phyloP scores from a whole-genome alignment of 2,888 invertebrate genomes.

The Coelogynopora nodosa region DNA sequence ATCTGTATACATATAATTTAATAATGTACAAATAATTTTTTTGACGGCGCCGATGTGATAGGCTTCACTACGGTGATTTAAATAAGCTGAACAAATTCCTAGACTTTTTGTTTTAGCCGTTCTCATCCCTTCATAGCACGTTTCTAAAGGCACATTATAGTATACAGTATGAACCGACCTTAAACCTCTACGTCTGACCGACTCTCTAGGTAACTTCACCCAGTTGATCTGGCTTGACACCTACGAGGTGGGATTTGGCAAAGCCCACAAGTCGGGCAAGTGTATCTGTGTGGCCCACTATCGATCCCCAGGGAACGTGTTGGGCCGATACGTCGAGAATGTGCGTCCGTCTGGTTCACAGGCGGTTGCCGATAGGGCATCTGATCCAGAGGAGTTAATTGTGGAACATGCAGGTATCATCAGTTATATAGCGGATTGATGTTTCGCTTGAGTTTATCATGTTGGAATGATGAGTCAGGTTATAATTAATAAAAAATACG shows the following conservation, averaged over 20 bases:
- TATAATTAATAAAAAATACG: no score
- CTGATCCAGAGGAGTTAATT: background rate
- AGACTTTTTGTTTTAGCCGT: no score
- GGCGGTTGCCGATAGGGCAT: background rate
- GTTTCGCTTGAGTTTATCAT: no score
- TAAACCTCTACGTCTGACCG: background rate
- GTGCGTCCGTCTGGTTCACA: slow-evolving; percentile 20
- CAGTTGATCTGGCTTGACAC: slow-evolving; percentile 39
- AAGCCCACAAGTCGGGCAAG: slow-evolving; percentile 11
- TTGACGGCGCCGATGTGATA: no score
- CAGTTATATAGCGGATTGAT: background rate
- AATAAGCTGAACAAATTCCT: no score
- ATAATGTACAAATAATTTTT: no score
- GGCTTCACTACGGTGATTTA: no score
- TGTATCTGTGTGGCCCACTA: slow-evolving; percentile 41
- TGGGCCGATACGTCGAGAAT: slow-evolving; percentile 33
- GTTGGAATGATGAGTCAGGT: no score
- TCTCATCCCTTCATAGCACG: no score
- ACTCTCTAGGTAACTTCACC: slow-evolving; percentile 44
- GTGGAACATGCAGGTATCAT: background rate
- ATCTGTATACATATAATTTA: no score
- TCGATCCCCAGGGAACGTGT: slow-evolving; percentile 36
- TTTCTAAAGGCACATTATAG: no score
- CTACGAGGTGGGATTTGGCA: slow-evolving; percentile 40
- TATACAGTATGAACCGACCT: no score